These are phyloP conservation scores for Manduca sexta DNA, from an alignment of 1,140 invertebrate species.

Conservation along the genomic window DNA sequence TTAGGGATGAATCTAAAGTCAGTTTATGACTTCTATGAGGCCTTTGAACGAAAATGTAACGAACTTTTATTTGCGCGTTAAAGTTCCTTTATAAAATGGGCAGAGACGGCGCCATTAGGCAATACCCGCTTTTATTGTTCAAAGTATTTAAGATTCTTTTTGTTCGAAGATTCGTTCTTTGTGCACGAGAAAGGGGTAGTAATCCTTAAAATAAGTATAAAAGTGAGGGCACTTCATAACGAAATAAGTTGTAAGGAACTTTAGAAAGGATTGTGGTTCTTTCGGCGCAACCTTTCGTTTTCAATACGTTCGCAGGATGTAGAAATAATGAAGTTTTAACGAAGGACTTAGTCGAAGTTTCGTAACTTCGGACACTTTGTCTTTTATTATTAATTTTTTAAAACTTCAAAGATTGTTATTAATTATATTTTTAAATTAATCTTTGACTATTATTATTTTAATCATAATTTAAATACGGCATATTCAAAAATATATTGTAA, in stretches of 20 bases:
- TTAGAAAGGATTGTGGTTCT: slow-evolving; percentile 55
- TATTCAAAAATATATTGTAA: no score
- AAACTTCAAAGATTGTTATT: no score
- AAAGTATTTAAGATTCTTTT: no score
- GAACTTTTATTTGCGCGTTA: slow-evolving; percentile 45
- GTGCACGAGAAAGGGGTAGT: slow-evolving; percentile 3
- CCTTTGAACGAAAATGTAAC: slow-evolving; percentile 51
- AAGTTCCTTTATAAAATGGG: no score
- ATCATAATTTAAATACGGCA: no score
- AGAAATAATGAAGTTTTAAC: slow-evolving; percentile 32
- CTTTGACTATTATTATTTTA: no score
- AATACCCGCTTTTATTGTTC: neutral
- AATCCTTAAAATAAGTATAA: slow-evolving; percentile 9
- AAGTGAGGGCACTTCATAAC: slow-evolving; percentile 23
- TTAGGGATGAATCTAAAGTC: slow-evolving; percentile 58
- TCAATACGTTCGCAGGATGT: slow-evolving; percentile 4
- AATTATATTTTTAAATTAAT: no score
- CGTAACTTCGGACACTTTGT: no score
- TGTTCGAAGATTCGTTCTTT: no score
- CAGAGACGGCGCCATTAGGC: neutral
- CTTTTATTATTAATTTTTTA: no score
- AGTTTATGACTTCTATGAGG: slow-evolving; percentile 61
- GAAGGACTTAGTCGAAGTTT: slow-evolving; percentile 19
- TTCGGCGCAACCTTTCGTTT: slow-evolving; percentile 13
- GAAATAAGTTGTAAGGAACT: slow-evolving; percentile 53